Base-by-base conservation (phyloP, 2,113 vertebrate species). In the Apaloderma vittatum region DNA sequence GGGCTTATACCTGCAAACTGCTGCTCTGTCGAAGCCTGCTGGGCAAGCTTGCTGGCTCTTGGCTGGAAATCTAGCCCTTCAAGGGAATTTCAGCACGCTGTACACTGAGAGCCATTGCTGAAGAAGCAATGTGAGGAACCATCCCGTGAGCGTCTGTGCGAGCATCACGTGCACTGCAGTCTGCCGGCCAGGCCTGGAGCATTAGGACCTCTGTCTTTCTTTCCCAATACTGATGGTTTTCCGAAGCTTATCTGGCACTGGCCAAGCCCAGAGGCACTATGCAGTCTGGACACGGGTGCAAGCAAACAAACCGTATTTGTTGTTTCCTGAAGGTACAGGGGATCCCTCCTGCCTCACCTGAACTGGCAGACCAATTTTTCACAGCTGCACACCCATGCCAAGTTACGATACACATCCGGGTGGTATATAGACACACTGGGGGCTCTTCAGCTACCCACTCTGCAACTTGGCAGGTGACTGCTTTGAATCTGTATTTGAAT, bases 391-490 rank as follows among this genome's bases (percentile, higher is more conserved):
- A 32, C 21, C 11, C 6, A 5, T 19, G 14, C 16, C 36, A 52
- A 75, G 27, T 4, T 27, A 15, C 23, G 30, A 26, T 7, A n/a
- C 0, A 0, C n/a, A 34, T 27, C 36, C 62, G 57, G 32, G 15
- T 20, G 11, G 4, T 22, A 20, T 1, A 21, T 3, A 32, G 2
- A 6, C n/a, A 62, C 15, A 30, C 37, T 23, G 29, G 12, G 19
- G 11, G 17, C 17, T 29, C 51, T 34, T 52, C 9, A 86, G 32
- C 55, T 30, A 58, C 23, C 6, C 19, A 32, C 4, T 15, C 29
- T 63, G 36, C 57, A 71, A 70, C 36, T 40, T 73, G 14, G 19
- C 46, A 74, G 15, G n/a, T 36, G 22, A 73, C 67, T 55, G 46
- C 54, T 37, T 8, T 36, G 21, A 23, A 65, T 48, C 34, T 61